Base-by-base conservation (phyloP, 2,888 invertebrate species). In the Xanthia icteritia region DNA sequence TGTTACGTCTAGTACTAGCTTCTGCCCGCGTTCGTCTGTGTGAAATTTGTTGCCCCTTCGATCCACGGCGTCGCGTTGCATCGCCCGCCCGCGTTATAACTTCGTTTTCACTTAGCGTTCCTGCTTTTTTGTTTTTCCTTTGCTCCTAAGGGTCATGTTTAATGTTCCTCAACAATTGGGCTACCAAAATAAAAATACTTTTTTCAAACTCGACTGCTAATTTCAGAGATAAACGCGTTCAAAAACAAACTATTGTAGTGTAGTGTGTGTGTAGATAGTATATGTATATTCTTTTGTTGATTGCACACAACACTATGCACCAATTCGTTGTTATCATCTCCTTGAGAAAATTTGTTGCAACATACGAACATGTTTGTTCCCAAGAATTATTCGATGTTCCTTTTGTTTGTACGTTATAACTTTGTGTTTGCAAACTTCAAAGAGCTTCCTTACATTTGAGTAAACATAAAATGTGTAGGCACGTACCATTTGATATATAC, bases 381-480 rank as follows among this genome's bases (percentile, higher is more conserved):
- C 51, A 65, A 45, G n/a, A 73, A 73, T 73, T 66, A 31, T 81
- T 69, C 58, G 45, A 48, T 36, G 67, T 70, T 67, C 36, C 36
- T 36, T 77, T 83, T 81, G 36, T 81, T 61, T 77, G 42, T 45
- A 36, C 45, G 15, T 61, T 54, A 70, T 42, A 76, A 56, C 60
- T 60, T 42, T 61, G 31, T 68, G 39, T 71, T 73, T 64, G 27
- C 31, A 70, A 79, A 72, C 60, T 81, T 79, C 71, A 74, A 82
- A 79, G 61, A 70, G 63, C 45, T 68, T 73, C 48, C 71, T 67
- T 74, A 67, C 48, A 58, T 71, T 71, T 73, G 61, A 78, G 64
- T 81, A 60, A 56, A 73, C 61, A 76, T 31, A 72, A 63, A 77
- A 63, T 63, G 42, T 58, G 13, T 54, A 56, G 23, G 51, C 67